Conservation (phyloP, 1,140 invertebrate genomes). For the Magallana angulata region DNA sequence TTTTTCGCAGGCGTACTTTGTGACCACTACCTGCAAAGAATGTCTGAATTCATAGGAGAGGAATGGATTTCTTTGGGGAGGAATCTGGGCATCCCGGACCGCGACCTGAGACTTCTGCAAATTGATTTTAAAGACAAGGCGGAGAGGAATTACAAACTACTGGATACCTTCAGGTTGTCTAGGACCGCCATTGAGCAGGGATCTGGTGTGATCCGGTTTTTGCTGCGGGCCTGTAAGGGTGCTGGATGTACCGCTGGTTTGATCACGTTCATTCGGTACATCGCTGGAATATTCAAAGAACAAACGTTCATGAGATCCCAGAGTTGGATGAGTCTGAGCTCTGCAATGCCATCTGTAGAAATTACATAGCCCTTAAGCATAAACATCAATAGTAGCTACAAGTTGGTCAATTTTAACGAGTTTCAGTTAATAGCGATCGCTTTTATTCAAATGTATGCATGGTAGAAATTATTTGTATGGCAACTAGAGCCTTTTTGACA, state of each 20-base stretch:
- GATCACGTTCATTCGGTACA: background rate
- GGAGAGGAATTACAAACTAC: background rate
- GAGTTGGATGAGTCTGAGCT: constrained; percentile 17
- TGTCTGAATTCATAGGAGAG: constrained; percentile 24
- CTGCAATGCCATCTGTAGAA: constrained; percentile 17
- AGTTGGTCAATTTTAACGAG: no score
- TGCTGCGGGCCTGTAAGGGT: constrained; percentile 19
- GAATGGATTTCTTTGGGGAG: constrained; percentile 21
- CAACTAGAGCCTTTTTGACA: no score
- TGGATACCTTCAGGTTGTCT: constrained; percentile 1
- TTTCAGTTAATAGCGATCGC: no score
- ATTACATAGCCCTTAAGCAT: background rate
- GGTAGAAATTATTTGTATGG: no score
- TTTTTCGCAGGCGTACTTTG: background rate
- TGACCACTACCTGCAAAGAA: background rate
- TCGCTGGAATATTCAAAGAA: constrained; percentile 15
- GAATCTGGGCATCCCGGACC: background rate
- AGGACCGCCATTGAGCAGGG: constrained; percentile 1
- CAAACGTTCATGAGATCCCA: background rate
- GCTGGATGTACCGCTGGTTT: background rate
- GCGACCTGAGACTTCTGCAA: background rate
- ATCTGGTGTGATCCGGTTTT: constrained; percentile 9
- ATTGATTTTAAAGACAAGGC: constrained; percentile 13
- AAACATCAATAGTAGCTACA: no score
- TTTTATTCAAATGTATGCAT: no score